A percentile compares a stretch with the other conserved stretches of the same genome.
phyloP scores from a whole-genome alignment of 1,140 invertebrate genomes.

The Drosophila cardini region DNA sequence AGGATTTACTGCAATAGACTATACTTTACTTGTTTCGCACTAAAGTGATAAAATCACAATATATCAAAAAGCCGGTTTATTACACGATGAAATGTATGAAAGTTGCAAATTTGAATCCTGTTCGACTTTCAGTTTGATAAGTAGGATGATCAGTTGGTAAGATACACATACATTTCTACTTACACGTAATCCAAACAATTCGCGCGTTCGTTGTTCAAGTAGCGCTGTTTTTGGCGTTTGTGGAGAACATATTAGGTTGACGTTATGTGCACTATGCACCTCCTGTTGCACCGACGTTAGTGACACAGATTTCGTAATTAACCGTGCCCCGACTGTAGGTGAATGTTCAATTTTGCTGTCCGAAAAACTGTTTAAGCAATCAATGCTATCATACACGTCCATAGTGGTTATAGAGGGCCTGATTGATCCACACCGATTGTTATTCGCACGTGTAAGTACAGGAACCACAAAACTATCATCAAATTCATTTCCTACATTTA shows the following conservation, averaged over 20 bases:
- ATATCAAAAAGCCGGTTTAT: too few species aligned
- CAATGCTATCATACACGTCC: not conserved
- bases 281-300: not conserved
- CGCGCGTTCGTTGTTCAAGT: constrained; percentile 63
- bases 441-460: not conserved
- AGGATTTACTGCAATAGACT: too few species aligned
- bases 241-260: constrained; percentile 40
- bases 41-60: too few species aligned
- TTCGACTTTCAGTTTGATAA: too few species aligned
- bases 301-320: constrained; percentile 10
- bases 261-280: not conserved
- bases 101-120: too few species aligned
- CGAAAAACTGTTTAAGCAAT: not conserved
- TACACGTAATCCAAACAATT: constrained; percentile 63
- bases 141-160: too few species aligned
- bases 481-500: constrained; percentile 26
- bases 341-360: not conserved
- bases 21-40: too few species aligned
- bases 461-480: not conserved
- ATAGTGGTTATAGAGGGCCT: not conserved
- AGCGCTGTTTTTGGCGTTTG: constrained; percentile 71
- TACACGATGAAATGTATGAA: too few species aligned
- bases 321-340: not conserved
- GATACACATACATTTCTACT: not conserved
- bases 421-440: not conserved